A percentile compares a stretch with the other conserved stretches of the same genome.
Evolutionary conservation across 2,113 vertebrate species (phyloP).

Genomic region (Otis tarda): DNA sequence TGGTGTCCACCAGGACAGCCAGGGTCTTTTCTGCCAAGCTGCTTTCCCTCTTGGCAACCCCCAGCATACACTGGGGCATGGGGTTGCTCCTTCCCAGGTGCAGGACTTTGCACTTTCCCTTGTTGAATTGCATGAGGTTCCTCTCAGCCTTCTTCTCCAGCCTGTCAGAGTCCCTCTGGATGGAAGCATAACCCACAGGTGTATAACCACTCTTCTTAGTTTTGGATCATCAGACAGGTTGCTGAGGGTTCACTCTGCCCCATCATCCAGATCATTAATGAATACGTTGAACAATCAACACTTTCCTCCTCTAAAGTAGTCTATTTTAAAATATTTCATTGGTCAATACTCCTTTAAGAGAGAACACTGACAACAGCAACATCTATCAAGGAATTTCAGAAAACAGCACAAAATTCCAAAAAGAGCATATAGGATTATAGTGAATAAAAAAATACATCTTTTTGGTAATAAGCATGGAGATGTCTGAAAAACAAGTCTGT

Average conservation of each 20-base stretch:
- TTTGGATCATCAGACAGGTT: background rate
- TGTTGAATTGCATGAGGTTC: background rate
- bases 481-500: background rate
- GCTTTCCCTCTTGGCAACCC: background rate
- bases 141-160: background rate
- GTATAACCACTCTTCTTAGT: background rate
- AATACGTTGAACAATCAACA: background rate
- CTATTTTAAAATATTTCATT: background rate
- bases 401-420: background rate
- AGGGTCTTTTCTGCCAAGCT: background rate
- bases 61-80: rapidly evolving
- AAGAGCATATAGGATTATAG: background rate
- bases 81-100: background rate
- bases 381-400: background rate
- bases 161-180: background rate
- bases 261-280: background rate
- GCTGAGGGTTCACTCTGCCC: background rate
- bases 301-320: background rate
- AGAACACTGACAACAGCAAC: background rate
- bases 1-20: background rate
- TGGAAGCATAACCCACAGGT: background rate
- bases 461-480: background rate
- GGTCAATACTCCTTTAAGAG: background rate
- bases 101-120: background rate
- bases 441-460: background rate